Evolutionary conservation across 2,888 invertebrate genomes (phyloP).

Genomic region (Anarsia innoxiella): DNA sequence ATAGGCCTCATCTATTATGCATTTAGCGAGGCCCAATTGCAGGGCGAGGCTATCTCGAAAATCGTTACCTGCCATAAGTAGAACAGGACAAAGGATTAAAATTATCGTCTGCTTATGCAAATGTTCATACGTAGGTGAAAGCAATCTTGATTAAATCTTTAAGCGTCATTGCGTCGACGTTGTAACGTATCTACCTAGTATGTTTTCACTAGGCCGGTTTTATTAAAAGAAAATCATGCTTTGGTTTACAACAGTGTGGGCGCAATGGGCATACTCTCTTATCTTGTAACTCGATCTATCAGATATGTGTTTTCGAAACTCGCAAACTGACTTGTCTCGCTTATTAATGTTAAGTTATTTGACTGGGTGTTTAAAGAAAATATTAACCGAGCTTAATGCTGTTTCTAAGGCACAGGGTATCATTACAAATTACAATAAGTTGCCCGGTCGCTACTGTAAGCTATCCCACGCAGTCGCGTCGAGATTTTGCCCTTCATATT

Average conservation of each 20-base stretch:
- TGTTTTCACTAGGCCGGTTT: constrained; percentile 29
- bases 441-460: constrained; percentile 23
- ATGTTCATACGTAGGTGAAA: constrained; percentile 3
- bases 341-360: constrained; percentile 30
- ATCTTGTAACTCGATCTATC: constrained; percentile 35
- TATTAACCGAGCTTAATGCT: constrained; percentile 22
- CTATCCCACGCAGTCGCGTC: constrained; percentile 30
- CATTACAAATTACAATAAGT: constrained; percentile 34
- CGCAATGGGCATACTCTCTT: constrained; percentile 28
- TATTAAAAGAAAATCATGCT: constrained; percentile 29
- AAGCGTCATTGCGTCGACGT: constrained; percentile 5
- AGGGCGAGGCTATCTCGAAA: constrained; percentile 47
- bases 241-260: constrained; percentile 35
- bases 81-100: constrained; percentile 27
- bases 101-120: constrained; percentile 15
- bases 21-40: constrained; percentile 53
- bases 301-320: constrained; percentile 38
- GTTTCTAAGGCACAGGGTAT: constrained; percentile 26
- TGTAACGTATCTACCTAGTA: constrained; percentile 23
- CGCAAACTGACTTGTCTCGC: constrained; percentile 24
- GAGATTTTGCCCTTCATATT: background rate
- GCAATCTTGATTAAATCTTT: constrained; percentile 11
- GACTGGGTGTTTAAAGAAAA: constrained; percentile 24
- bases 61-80: constrained; percentile 52
- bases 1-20: constrained; percentile 66